Conservation (phyloP, 2,113 vertebrate genomes). For the Urocolius indicus region DNA sequence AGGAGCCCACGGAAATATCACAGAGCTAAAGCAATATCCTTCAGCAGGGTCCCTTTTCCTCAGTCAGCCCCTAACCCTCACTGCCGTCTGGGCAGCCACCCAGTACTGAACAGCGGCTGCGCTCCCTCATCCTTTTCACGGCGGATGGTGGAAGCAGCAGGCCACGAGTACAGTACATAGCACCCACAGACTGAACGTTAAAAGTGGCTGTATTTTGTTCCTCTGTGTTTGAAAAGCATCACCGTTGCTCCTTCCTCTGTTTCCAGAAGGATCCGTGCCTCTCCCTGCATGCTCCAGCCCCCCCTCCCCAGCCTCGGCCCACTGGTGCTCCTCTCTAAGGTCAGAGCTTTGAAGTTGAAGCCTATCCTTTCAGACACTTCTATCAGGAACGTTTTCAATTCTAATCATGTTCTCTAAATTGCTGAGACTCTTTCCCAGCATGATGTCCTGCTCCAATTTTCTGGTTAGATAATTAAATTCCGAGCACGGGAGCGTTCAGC, state of each 20-base stretch:
- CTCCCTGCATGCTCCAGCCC: background rate
- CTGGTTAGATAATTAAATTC: slow-evolving; percentile 9
- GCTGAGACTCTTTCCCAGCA: slow-evolving; percentile 9
- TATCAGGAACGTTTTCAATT: background rate
- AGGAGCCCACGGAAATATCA: slow-evolving; percentile 58
- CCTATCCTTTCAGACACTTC: background rate
- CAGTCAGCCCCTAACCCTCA: background rate
- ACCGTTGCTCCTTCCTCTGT: background rate
- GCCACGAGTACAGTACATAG: rapidly evolving
- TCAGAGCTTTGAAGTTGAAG: background rate
- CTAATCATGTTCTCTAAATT: slow-evolving; percentile 22
- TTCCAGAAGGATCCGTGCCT: background rate
- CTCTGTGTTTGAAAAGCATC: background rate
- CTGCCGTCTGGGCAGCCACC: background rate
- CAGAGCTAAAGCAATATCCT: slow-evolving; percentile 27
- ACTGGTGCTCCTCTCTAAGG: background rate
- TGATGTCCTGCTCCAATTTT: slow-evolving; percentile 18
- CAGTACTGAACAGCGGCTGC: rapidly evolving
- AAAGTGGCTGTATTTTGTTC: background rate
- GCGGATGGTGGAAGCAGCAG: background rate
- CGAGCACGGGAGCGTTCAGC: background rate
- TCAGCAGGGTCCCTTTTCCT: background rate
- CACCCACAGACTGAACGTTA: background rate
- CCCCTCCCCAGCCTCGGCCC: background rate
- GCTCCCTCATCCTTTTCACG: background rate